Base-by-base conservation (phyloP, 92 coral and sea anemone species). In the Meandrina meandrites region DNA sequence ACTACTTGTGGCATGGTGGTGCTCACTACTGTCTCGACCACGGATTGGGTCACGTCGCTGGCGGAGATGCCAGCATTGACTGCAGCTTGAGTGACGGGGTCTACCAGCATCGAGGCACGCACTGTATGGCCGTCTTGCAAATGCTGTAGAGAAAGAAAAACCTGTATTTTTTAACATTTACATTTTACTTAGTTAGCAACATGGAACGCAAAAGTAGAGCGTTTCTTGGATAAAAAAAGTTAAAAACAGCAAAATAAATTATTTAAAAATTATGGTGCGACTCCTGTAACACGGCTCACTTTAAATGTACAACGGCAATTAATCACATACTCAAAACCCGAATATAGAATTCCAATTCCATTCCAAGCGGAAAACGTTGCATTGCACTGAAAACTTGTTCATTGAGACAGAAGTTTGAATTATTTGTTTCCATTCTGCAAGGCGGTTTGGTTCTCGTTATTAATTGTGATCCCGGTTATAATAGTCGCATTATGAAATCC, bases 21-120 rank as follows among this genome's bases (percentile, higher is more conserved):
- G 51, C 88, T 91, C 83, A 93, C 98, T 32, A 94, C 96, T 24
- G 98, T 85, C 87, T 94, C 95, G 51, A 94, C 98, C 11, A 94
- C 94, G 18, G 91, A 94, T 62, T 90, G 92, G 32, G 92, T 90
- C 28, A 90, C 96, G 80, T 93, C 96, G 71, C 89, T 88, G 21
- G 95, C 96, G 42, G 98, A 93, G 69, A 94, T 94, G 32, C 98
- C 98, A 28, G 98, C 98, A 88, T 84, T 94, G 85, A 94, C 98
- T 66, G 98, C 98, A 15, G 98, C 98, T 71, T 94, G 98, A 1
- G 98, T 93, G 56, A 94, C 98, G 31, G 98, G 96, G 79, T 94
- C 98, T 10, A 94, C 93, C 21, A 94, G 57, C 54, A 93, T 90
- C 42, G 88, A 51, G 51, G 88, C 82, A 28, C 82, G 66, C 30